These are phyloP conservation scores for Julus scanicus DNA, from an alignment of 2,888 invertebrate species.

Conservation along the genomic window DNA sequence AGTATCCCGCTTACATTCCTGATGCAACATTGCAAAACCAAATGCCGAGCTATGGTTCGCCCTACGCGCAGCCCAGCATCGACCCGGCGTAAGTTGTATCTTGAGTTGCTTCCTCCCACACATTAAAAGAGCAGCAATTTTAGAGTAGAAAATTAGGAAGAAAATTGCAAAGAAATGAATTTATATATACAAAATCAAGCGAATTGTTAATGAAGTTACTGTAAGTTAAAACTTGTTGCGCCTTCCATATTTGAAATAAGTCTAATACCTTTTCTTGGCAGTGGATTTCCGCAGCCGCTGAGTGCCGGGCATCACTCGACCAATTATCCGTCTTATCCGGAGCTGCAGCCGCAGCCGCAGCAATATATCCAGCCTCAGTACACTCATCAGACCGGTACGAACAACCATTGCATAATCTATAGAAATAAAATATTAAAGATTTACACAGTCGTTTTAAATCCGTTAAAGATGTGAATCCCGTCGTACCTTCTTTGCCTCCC, in stretches of 20 bases:
- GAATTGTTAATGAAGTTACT: too few relatives aligned
- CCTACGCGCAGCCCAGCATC: background rate
- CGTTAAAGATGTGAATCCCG: background rate
- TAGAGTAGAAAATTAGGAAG: too few relatives aligned
- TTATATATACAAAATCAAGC: too few relatives aligned
- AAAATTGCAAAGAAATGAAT: too few relatives aligned
- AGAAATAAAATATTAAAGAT: background rate
- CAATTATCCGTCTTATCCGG: background rate
- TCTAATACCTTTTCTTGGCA: background rate
- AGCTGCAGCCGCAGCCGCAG: background rate
- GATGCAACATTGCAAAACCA: background rate
- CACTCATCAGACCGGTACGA: background rate
- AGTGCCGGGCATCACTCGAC: background rate
- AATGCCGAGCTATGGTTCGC: background rate
- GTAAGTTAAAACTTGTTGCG: too few relatives aligned
- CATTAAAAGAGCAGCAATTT: too few relatives aligned
- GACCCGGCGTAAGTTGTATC: constrained; percentile 7
- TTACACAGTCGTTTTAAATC: background rate
- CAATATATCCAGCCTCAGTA: constrained; percentile 11
- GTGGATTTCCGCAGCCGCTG: constrained; percentile 19
- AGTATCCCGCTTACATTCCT: constrained; percentile 20
- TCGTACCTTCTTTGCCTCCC: background rate
- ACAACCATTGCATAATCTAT: background rate
- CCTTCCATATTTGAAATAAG: too few relatives aligned
- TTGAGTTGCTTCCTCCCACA: too few relatives aligned